These are phyloP conservation scores for Myrmophylax atrothorax DNA, from an alignment of 2,113 vertebrate genomes.

Conservation along the genomic window DNA sequence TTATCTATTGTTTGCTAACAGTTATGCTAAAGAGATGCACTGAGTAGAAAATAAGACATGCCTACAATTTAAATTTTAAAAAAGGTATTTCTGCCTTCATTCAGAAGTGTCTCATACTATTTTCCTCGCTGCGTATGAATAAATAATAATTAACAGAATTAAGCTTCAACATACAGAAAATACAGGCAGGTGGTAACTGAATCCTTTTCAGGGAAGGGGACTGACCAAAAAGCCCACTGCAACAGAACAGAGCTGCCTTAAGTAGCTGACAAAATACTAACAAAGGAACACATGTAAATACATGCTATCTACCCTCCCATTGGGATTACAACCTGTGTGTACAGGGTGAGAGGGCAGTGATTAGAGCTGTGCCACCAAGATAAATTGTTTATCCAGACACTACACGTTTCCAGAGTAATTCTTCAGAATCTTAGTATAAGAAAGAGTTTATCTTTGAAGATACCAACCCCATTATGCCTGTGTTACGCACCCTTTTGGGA, in stretches of 20 bases:
- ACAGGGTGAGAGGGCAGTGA: slow-evolving; percentile 79
- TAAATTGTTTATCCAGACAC: slow-evolving; percentile 75
- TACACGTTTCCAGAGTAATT: slow-evolving; percentile 63
- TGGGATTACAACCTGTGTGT: slow-evolving; percentile 87
- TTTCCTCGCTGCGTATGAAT: slow-evolving; percentile 70
- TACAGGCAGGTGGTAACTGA: slow-evolving; percentile 64
- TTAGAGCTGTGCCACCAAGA: slow-evolving; percentile 76
- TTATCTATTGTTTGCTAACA: slow-evolving; percentile 86
- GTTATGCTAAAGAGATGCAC: slow-evolving; percentile 81
- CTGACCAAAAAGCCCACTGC: slow-evolving; percentile 65
- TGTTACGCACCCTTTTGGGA: slow-evolving; percentile 17
- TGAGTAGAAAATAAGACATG: slow-evolving; percentile 80
- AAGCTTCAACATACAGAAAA: slow-evolving; percentile 72
- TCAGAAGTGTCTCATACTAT: slow-evolving; percentile 75
- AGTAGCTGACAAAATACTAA: slow-evolving; percentile 84
- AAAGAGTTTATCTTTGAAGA: slow-evolving; percentile 63
- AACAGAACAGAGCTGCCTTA: slow-evolving; percentile 73
- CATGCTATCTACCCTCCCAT: slow-evolving; percentile 83
- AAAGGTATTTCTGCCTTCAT: slow-evolving; percentile 78
- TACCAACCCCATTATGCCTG: slow-evolving; percentile 25
- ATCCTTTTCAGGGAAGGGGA: slow-evolving; percentile 58
- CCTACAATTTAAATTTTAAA: slow-evolving; percentile 79
- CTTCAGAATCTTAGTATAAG: slow-evolving; percentile 51
- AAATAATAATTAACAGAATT: slow-evolving; percentile 81
- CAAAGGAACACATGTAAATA: slow-evolving; percentile 90